Conservation (phyloP, 2,113 vertebrate species). For the Oryzias javanicus region DNA sequence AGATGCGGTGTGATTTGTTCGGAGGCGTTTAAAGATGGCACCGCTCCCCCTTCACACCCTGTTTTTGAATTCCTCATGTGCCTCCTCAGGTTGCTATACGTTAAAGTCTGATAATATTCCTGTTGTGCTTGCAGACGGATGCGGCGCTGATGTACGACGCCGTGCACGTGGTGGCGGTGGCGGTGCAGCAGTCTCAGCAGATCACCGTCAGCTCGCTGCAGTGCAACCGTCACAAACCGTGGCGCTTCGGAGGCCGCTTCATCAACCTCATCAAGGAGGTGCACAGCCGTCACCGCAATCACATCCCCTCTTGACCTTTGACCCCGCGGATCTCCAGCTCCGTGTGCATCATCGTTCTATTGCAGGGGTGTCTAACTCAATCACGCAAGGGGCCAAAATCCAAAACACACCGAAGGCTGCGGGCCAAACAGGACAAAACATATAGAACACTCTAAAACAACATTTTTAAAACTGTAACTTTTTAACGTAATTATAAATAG, state of each 20-base stretch:
- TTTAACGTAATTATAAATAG: too few species aligned
- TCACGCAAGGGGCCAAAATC: too few species aligned
- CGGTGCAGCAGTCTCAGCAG: constrained; percentile 95
- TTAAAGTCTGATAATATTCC: constrained; percentile 26
- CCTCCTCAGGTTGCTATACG: constrained; percentile 11
- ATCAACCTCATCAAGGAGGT: constrained; percentile 98
- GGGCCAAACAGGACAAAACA: too few species aligned
- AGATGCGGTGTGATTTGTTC: constrained; percentile 51
- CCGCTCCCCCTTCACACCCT: constrained; percentile 42
- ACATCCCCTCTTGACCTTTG: constrained; percentile 26
- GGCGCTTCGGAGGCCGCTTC: constrained; percentile 95
- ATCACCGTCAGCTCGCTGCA: constrained; percentile 98
- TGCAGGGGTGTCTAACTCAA: background rate
- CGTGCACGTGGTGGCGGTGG: constrained; percentile 94
- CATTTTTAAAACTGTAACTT: too few species aligned
- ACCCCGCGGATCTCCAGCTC: constrained; percentile 3
- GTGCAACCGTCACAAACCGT: constrained; percentile 96
- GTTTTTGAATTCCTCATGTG: constrained; percentile 13
- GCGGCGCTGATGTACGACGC: constrained; percentile 97
- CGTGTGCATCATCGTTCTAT: background rate
- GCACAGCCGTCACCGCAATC: constrained; percentile 23
- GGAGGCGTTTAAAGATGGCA: constrained; percentile 39
- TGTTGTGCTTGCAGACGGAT: constrained; percentile 83
- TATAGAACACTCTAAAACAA: too few species aligned
- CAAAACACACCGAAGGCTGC: too few species aligned